Evolutionary conservation across 37 sponge, comb jelly and placozoan species (phyloP).

Genomic region (Halichondria panicea): DNA sequence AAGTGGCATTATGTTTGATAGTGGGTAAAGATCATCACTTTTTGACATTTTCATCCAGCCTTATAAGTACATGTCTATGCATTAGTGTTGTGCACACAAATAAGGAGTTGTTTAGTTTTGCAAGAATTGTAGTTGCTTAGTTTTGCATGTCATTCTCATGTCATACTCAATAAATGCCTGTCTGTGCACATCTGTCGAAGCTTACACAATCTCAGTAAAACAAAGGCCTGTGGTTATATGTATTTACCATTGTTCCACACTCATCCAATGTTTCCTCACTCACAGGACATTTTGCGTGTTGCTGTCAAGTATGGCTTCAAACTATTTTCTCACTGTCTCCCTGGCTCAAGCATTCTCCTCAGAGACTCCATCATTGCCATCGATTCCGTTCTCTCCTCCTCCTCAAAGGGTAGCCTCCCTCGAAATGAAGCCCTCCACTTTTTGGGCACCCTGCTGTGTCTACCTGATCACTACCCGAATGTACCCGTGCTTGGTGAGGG

Average conservation of each 20-base stretch:
- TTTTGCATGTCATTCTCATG: too few relatives aligned
- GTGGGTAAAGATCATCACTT: neutral
- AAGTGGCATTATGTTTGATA: too few relatives aligned
- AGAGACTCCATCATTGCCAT: constrained; percentile 55
- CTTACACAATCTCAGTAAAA: too few relatives aligned
- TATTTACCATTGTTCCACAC: neutral
- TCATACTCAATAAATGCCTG: too few relatives aligned
- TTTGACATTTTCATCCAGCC: neutral
- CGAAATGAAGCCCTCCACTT: constrained; percentile 45
- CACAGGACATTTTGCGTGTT: constrained; percentile 26
- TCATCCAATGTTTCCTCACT: neutral
- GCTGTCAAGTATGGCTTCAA: constrained; percentile 46
- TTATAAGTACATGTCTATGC: neutral
- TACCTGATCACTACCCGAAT: constrained; percentile 26
- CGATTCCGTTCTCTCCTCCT: constrained; percentile 15
- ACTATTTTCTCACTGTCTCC: constrained; percentile 52
- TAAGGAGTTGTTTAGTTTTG: neutral
- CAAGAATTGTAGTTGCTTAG: too few relatives aligned
- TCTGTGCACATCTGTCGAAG: too few relatives aligned
- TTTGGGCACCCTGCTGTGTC: constrained; percentile 47
- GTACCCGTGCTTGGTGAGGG: neutral
- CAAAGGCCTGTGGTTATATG: too few relatives aligned
- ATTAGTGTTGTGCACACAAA: neutral
- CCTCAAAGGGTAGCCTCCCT: constrained; percentile 5
- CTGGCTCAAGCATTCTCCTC: constrained; percentile 58